Evolutionary conservation across 2,888 invertebrate genomes (phyloP).

Genomic region (Agrochola circellaris): DNA sequence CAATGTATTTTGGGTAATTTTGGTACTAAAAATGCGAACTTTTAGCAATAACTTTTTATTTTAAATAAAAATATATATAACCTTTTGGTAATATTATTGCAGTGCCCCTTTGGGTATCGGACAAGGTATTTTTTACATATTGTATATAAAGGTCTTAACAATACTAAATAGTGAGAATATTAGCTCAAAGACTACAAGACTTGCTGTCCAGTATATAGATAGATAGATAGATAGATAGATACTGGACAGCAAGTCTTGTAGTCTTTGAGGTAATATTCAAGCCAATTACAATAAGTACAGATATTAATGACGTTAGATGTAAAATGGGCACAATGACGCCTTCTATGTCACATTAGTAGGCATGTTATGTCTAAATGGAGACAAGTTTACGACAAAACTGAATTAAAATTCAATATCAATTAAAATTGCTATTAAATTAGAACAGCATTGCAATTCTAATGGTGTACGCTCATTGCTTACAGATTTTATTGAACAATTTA

Average conservation of each 20-base stretch:
- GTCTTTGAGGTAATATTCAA: too few relatives aligned
- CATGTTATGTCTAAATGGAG: slow-evolving; percentile 1
- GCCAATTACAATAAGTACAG: slow-evolving; percentile 23
- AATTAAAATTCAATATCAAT: slow-evolving; percentile 48
- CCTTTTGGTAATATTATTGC: too few relatives aligned
- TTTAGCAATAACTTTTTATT: too few relatives aligned
- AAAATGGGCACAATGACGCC: slow-evolving; percentile 28
- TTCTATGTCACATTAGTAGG: slow-evolving; percentile 1
- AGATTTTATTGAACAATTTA: slow-evolving; percentile 12
- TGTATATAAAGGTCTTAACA: background rate
- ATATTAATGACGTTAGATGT: slow-evolving; percentile 12
- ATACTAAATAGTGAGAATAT: background rate
- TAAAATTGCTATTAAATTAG: slow-evolving; percentile 40
- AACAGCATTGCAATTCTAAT: slow-evolving; percentile 25
- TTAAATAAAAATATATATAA: too few relatives aligned
- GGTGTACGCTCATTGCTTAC: background rate
- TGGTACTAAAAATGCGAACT: too few relatives aligned
- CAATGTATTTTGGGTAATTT: too few relatives aligned
- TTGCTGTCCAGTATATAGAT: background rate
- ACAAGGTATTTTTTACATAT: too few relatives aligned
- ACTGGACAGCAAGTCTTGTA: too few relatives aligned
- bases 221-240: too few relatives aligned
- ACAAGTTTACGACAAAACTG: too few relatives aligned
- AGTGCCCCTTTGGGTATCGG: too few relatives aligned
- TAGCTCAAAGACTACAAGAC: background rate